Conservation (phyloP, 2,797 vertebrate species). For the Ptychobarbus kaznakovi region DNA sequence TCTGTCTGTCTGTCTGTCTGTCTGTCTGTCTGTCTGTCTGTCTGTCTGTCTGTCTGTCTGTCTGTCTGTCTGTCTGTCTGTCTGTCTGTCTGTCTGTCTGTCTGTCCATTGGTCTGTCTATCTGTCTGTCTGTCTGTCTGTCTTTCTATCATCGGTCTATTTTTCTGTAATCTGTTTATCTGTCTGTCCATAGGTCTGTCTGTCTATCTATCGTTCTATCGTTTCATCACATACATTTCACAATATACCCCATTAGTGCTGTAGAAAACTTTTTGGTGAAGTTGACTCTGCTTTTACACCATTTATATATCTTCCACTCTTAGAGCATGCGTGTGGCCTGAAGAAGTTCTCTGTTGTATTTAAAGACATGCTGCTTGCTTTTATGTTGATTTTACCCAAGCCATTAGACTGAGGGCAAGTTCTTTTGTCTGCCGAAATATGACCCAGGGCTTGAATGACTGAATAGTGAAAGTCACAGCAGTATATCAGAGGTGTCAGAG, state of each 20-base stretch:
- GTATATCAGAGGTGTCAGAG: constrained; percentile 79
- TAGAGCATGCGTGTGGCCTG: not conserved
- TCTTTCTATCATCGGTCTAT: no score
- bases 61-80: accelerated
- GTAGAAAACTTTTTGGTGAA: not conserved
- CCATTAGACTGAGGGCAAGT: constrained; percentile 69
- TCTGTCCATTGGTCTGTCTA: not conserved
- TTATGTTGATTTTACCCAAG: constrained; percentile 51
- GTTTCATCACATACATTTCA: not conserved
- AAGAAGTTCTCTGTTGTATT: constrained; percentile 42
- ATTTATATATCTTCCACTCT: not conserved
- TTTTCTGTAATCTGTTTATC: no score
- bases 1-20: accelerated
- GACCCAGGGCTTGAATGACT: constrained; percentile 70
- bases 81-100: not conserved
- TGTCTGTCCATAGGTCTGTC: not conserved
- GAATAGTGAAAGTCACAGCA: constrained; percentile 71
- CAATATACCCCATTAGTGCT: not conserved
- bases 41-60: not conserved
- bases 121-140: not conserved
- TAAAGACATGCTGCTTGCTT: constrained; percentile 43
- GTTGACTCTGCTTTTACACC: not conserved
- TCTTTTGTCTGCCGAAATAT: constrained; percentile 79
- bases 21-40: not conserved
- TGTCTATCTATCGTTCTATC: not conserved